Conservation (phyloP, 2,888 invertebrate species). For the Hypomecis atomaria region DNA sequence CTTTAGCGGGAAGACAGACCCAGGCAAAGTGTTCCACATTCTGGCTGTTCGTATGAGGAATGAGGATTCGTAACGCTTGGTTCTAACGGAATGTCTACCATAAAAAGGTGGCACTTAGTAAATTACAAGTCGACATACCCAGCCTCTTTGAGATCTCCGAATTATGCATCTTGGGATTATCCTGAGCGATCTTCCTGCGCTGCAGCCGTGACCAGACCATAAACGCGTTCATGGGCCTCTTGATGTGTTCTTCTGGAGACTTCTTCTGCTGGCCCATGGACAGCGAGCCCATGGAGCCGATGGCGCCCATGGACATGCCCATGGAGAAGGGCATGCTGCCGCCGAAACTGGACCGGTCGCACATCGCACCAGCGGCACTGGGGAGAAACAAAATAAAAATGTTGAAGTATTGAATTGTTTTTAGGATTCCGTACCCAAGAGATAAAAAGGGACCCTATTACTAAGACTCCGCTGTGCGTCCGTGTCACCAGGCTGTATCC, state of each 20-base stretch:
- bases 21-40: no score
- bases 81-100: no score
- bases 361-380: conserved; percentile 91
- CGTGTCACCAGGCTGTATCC: no score
- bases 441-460: no score
- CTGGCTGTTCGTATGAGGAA: no score
- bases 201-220: conserved; percentile 99
- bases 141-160: conserved; percentile 97
- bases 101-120: no score
- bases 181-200: conserved; percentile 97
- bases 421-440: no score
- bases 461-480: no score
- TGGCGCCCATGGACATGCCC: conserved; percentile 82
- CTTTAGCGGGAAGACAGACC: no score
- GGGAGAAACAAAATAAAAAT: conserved; percentile 45
- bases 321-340: conserved; percentile 85
- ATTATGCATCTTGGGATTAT: conserved; percentile 99
- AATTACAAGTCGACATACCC: conserved; percentile 86
- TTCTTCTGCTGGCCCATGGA: conserved; percentile 85
- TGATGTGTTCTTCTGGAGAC: conserved; percentile 94
- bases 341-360: conserved; percentile 87
- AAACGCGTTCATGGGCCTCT: conserved; percentile 99
- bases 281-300: conserved; percentile 82
- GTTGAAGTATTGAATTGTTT: no score
- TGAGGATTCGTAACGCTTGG: no score